A percentile compares a stretch with the other conserved stretches of the same genome.
phyloP scores from a whole-genome alignment of 1,140 invertebrate species.

The Vanessa tameamea region DNA sequence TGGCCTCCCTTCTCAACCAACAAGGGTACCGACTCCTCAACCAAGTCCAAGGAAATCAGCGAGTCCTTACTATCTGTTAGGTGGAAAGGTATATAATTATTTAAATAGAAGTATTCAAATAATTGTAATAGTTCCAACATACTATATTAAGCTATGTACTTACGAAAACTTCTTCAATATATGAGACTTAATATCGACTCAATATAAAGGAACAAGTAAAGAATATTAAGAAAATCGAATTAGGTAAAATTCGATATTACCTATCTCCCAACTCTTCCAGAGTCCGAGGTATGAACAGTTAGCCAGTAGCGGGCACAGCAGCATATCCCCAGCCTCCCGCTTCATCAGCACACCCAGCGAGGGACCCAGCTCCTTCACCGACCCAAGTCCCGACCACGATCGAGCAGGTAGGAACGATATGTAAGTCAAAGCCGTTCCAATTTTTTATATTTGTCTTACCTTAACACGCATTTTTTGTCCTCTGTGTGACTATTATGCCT shows the following conservation, averaged over 20 bases:
- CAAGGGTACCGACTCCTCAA: conserved; percentile 83
- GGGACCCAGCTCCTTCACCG: conserved; percentile 66
- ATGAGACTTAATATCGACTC: no score
- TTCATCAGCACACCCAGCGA: conserved; percentile 68
- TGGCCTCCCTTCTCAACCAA: conserved; percentile 88
- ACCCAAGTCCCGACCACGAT: conserved; percentile 70
- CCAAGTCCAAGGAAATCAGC: conserved; percentile 84
- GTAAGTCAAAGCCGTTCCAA: conserved; percentile 81
- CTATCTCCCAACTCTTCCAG: conserved; percentile 42
- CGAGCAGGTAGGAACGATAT: conserved; percentile 81
- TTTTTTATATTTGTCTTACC: conserved; percentile 71
- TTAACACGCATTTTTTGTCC: conserved; percentile 44
- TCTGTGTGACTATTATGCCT: conserved; percentile 12
- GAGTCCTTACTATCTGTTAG: conserved; percentile 83
- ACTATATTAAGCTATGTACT: no score
- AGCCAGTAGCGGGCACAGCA: conserved; percentile 76
- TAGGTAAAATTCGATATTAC: neutral
- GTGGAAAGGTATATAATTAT: conserved; percentile 84
- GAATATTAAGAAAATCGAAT: neutral
- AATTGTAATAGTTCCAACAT: no score
- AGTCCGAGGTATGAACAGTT: conserved; percentile 77
- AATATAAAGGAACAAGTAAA: no score
- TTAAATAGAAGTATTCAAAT: no score
- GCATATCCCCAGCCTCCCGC: conserved; percentile 66
- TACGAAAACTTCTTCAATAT: no score